A percentile compares a stretch with the other conserved stretches of the same genome.
phyloP scores from a whole-genome alignment of 2,113 vertebrate genomes.

The Bothrops jararaca region DNA sequence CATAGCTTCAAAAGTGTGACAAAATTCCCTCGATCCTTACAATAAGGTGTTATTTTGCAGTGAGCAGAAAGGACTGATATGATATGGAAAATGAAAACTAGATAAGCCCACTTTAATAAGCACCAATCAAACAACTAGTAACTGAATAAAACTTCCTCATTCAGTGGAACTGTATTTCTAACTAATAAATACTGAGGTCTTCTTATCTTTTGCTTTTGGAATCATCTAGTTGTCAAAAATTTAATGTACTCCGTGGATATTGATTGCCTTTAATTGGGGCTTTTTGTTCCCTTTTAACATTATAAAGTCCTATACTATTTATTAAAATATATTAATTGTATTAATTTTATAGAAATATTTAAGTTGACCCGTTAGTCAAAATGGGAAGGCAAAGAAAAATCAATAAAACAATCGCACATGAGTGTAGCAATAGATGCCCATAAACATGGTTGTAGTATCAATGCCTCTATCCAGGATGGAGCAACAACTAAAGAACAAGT shows the following conservation, averaged over 20 bases:
- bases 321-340: slow-evolving; percentile 15
- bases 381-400: slow-evolving; percentile 29
- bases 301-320: neutral
- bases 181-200: neutral
- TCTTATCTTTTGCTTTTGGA: neutral
- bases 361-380: neutral
- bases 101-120: neutral
- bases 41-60: slow-evolving; percentile 24
- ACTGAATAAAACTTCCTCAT: neutral
- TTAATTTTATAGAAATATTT: slow-evolving; percentile 3
- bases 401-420: neutral
- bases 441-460: neutral
- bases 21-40: slow-evolving; percentile 31
- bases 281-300: neutral
- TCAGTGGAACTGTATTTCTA: neutral
- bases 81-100: neutral
- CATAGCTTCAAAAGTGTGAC: slow-evolving; percentile 52
- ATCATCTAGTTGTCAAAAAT: neutral
- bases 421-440: neutral
- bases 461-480: neutral
- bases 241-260: neutral
- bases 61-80: slow-evolving; percentile 30
- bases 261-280: neutral
- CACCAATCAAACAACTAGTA: neutral
- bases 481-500: neutral